These are phyloP conservation scores for Natrix natrix DNA, from an alignment of 2,797 vertebrate genomes.

Conservation along the genomic window DNA sequence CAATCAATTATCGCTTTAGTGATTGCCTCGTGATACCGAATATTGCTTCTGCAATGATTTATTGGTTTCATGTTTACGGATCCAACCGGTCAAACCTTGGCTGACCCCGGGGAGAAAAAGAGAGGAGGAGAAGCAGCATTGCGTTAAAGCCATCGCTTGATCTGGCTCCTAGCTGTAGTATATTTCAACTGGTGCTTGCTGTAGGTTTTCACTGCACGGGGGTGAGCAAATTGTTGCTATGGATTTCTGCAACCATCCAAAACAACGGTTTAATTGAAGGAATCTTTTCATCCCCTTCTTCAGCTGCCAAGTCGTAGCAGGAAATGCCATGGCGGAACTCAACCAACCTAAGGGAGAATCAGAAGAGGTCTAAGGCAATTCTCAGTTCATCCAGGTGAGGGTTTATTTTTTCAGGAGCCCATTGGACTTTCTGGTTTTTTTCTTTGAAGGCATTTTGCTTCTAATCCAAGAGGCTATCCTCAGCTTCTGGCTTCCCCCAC, in stretches of 20 bases:
- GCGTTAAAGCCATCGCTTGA: neutral
- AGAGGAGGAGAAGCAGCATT: neutral
- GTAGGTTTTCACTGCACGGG: neutral
- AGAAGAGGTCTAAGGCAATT: neutral
- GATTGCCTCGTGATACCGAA: neutral
- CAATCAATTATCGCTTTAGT: neutral
- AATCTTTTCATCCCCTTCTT: neutral
- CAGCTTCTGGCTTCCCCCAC: too few relatives aligned
- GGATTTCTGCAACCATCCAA: neutral
- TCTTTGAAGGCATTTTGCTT: too few relatives aligned
- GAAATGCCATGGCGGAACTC: neutral
- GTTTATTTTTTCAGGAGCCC: neutral
- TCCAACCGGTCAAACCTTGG: too few relatives aligned
- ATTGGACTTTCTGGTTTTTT: neutral
- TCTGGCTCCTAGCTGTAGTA: neutral
- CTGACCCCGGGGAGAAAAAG: neutral
- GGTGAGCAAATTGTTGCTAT: neutral
- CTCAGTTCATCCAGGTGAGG: neutral
- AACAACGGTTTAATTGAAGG: neutral
- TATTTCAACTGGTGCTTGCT: neutral
- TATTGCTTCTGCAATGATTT: constrained; percentile 3
- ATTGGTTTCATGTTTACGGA: constrained; percentile 6
- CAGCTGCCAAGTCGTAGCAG: neutral
- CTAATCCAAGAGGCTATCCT: too few relatives aligned
- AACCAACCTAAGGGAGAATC: neutral